phyloP scores from a whole-genome alignment of 2,797 vertebrate genomes.

The Champsocephalus gunnari region DNA sequence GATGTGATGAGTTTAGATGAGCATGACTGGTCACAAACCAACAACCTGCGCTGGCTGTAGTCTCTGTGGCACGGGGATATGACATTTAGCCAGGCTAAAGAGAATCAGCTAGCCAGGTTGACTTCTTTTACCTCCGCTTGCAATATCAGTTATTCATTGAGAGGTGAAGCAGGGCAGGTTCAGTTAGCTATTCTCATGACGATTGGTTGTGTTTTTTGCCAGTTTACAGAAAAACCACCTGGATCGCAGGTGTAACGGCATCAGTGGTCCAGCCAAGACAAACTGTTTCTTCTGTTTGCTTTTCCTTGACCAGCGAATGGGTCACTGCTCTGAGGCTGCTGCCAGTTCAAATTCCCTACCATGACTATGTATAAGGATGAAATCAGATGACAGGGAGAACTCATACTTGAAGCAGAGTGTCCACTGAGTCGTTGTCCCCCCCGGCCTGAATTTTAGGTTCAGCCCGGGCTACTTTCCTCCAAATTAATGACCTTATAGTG shows the following conservation, averaged over 20 bases:
- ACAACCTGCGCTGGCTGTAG: constrained; percentile 46
- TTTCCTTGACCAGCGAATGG: constrained; percentile 48
- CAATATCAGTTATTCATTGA: constrained; percentile 44
- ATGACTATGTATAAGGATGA: constrained; percentile 46
- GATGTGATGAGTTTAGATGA: constrained; percentile 60
- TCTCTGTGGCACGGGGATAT: constrained; percentile 51
- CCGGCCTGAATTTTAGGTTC: constrained; percentile 51
- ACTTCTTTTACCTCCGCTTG: constrained; percentile 40
- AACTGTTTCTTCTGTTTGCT: constrained; percentile 47
- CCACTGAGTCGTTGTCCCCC: constrained; percentile 20
- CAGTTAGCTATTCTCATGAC: constrained; percentile 38
- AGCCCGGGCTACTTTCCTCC: constrained; percentile 41
- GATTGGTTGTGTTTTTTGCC: constrained; percentile 9
- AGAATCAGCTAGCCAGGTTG: constrained; percentile 45
- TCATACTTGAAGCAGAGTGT: constrained; percentile 18
- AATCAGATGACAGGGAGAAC: constrained; percentile 45
- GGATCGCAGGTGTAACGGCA: constrained; percentile 53
- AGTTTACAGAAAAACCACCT: constrained; percentile 35
- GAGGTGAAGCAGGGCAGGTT: constrained; percentile 3
- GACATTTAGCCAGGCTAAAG: constrained; percentile 57
- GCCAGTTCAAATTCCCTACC: constrained; percentile 55
- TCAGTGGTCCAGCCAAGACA: constrained; percentile 45
- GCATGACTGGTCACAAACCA: constrained; percentile 64
- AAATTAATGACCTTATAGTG: constrained; percentile 44
- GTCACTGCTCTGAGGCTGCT: constrained; percentile 52